Evolutionary conservation across 2,888 invertebrate genomes (phyloP), one percentile per base, ranked within the genome.

Genomic region (Calliphora vomitoria): DNA sequence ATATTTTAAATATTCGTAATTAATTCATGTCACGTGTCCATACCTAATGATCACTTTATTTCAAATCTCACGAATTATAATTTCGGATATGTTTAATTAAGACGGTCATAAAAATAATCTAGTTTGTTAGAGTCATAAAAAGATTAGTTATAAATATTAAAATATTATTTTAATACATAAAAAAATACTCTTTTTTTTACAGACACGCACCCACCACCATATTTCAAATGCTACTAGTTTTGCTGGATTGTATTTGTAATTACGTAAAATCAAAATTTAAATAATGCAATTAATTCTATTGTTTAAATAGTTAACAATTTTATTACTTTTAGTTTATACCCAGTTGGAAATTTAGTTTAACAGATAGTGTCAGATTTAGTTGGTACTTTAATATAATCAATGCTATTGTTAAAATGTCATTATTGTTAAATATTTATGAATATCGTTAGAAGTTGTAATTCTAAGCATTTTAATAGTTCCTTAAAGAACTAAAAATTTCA

Each of bases 41-140:
- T 20, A 44, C 13, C 20, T 64, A 31, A 64, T 64, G 18, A 38
- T 18, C 41, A 15, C 31, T 31, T 60, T 60, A 15, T 31, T 60
- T 35, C 8, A 15, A 60, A 35, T 31, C 8, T 13, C 60, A 31
- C 13, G 8, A 11, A 55, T 55, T 55, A 11, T 10, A 58, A 58
- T 58, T 58, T 58, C 13, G 58, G 13, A 58, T 3, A 10, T 4
- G 8, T 35, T 47, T 62, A 47, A 62, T 75, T 75, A 62, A 75
- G 20, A 41, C 35, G 31, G 35, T 35, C 62, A 18, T 74, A 74
- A 74, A 60, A 74, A 31, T 31, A 60, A 74, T 75, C 62, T 75
- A 3, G 47, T 62, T 62, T 18, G 18, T 44, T 60, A 50, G 3
- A 47, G 18, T 50, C 18, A 62, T 62, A 50, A 75, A 75, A 62